phyloP scores from a whole-genome alignment of 2,888 invertebrate species.

The Lasioglossum zephyrum region DNA sequence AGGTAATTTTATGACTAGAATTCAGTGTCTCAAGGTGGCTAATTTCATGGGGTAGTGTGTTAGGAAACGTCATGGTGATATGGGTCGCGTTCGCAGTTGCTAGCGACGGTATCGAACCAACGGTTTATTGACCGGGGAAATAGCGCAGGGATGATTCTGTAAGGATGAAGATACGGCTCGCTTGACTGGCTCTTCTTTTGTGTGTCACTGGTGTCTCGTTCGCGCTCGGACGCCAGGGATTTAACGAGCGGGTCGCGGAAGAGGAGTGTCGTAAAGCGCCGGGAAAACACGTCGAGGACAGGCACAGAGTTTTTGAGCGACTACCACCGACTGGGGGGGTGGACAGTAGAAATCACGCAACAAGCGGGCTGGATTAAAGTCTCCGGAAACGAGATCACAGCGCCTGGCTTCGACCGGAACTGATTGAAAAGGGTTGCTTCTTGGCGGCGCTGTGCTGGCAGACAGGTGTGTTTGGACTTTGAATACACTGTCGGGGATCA shows the following conservation, averaged over 20 bases:
- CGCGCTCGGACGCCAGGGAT: not conserved
- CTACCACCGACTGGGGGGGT: not conserved
- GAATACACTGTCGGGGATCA: not conserved
- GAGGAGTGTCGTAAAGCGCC: not conserved
- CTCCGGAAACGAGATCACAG: constrained; percentile 15
- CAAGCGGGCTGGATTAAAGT: constrained; percentile 16
- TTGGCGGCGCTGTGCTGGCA: not conserved
- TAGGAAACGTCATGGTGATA: not conserved
- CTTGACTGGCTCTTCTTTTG: constrained; percentile 32
- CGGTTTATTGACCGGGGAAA: constrained; percentile 37
- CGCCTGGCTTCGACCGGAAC: constrained; percentile 35
- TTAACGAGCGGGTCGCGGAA: not conserved
- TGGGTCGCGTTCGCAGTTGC: not conserved
- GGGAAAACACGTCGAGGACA: not conserved
- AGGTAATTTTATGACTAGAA: no score
- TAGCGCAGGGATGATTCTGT: constrained; percentile 38
- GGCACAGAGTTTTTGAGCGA: not conserved
- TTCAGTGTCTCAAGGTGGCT: no score
- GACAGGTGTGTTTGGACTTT: constrained; percentile 35
- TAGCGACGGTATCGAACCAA: constrained; percentile 38
- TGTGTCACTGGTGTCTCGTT: constrained; percentile 29
- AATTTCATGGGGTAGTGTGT: not conserved
- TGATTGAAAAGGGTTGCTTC: constrained; percentile 31
- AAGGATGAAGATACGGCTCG: constrained; percentile 45
- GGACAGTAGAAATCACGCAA: constrained; percentile 21